Evolutionary conservation across 1,140 invertebrate genomes (phyloP).

Genomic region (Drosophila persimilis): DNA sequence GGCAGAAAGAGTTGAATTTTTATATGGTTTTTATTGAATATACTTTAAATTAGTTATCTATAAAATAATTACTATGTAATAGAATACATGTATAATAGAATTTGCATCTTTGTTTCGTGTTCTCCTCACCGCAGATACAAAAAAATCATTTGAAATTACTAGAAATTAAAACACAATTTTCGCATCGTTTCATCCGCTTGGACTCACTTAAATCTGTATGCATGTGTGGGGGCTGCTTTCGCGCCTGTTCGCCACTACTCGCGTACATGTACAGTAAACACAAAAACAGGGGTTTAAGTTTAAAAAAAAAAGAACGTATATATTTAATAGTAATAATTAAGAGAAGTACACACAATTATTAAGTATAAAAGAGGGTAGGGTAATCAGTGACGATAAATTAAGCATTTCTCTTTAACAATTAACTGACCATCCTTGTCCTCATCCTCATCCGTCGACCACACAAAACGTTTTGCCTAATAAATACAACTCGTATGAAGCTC

Average conservation of each 20-base stretch:
- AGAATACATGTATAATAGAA: conserved; percentile 59
- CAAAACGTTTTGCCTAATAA: conserved; percentile 54
- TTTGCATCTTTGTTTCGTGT: conserved; percentile 53
- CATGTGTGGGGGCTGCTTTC: conserved; percentile 26
- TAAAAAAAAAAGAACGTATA: conserved; percentile 37
- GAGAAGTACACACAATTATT: conserved; percentile 46
- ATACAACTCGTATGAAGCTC: conserved; percentile 30
- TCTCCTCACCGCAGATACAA: conserved; percentile 27
- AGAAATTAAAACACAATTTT: conserved; percentile 55
- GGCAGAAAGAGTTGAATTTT: conserved; percentile 8
- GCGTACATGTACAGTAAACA: conserved; percentile 48
- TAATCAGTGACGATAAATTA: conserved; percentile 58
- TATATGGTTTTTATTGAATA: conserved; percentile 72
- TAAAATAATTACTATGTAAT: conserved; percentile 72
- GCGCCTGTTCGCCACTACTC: conserved; percentile 41
- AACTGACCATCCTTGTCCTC: conserved; percentile 46
- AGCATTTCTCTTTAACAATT: conserved; percentile 60
- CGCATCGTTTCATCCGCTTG: conserved; percentile 14
- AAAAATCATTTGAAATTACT: conserved; percentile 61
- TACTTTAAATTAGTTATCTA: conserved; percentile 78
- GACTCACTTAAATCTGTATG: background rate
- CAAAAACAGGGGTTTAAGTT: conserved; percentile 32
- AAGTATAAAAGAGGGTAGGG: conserved; percentile 46
- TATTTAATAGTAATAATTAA: conserved; percentile 48
- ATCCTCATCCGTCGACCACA: conserved; percentile 20